Conservation (phyloP, 1,140 invertebrate genomes). For the Tribolium castaneum region DNA sequence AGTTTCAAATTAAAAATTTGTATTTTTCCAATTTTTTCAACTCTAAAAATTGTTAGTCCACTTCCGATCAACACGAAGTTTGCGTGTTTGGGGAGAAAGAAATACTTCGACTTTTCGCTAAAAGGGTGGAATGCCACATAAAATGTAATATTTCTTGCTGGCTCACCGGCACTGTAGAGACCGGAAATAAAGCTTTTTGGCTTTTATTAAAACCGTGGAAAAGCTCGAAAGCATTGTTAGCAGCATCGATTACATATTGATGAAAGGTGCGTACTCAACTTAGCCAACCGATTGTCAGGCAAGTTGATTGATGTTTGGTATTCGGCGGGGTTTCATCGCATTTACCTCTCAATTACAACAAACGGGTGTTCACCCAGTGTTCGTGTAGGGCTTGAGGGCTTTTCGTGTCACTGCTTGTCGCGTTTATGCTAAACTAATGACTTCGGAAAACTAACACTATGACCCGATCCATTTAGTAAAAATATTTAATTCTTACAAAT, state of each 20-base stretch:
- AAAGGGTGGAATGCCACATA: neutral
- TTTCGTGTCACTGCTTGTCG: constrained; percentile 8
- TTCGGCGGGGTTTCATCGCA: constrained; percentile 14
- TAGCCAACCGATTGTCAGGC: constrained; percentile 20
- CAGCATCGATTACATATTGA: constrained; percentile 9
- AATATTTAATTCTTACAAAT: no score
- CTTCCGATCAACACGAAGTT: neutral
- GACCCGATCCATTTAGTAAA: no score
- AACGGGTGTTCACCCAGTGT: neutral
- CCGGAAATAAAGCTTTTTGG: neutral
- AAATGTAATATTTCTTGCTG: neutral
- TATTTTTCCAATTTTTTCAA: no score
- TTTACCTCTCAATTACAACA: constrained; percentile 41
- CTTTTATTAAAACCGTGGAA: constrained; percentile 10
- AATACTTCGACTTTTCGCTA: neutral
- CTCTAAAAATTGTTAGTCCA: no score
- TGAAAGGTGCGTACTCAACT: neutral
- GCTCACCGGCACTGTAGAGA: neutral
- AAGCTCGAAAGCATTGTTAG: neutral
- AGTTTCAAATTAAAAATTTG: no score
- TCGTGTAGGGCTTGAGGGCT: neutral
- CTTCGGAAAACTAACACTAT: neutral
- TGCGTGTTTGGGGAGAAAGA: neutral
- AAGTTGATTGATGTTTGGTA: constrained; percentile 42
- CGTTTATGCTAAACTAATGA: constrained; percentile 11